Conservation (phyloP, 2,888 invertebrate species). For the Leucophora obtusa region DNA sequence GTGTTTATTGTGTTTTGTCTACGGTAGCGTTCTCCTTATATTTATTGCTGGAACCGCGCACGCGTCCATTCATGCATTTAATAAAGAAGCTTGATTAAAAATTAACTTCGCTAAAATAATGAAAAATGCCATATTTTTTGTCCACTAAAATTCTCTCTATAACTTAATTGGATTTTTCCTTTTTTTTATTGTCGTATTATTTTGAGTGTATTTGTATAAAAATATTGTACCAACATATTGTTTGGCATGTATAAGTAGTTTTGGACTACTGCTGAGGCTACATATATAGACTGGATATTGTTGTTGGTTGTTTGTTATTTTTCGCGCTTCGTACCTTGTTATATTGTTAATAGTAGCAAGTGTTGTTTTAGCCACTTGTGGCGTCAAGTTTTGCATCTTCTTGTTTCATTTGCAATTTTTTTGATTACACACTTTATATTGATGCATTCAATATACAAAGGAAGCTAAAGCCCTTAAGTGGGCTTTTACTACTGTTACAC, state of each 20-base stretch:
- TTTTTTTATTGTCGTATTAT: no score
- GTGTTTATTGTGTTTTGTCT: no score
- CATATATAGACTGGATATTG: constrained; percentile 68
- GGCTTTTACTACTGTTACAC: constrained; percentile 45
- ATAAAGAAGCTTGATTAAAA: no score
- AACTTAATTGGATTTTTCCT: no score
- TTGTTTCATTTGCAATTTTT: constrained; percentile 23
- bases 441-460: constrained; percentile 26
- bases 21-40: no score
- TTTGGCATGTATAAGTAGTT: constrained; percentile 1
- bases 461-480: constrained; percentile 56
- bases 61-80: no score
- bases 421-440: constrained; percentile 66
- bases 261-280: constrained; percentile 60
- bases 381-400: constrained; percentile 76
- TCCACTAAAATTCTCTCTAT: no score
- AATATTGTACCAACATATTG: neutral
- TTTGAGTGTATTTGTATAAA: neutral
- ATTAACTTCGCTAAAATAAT: no score
- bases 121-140: no score
- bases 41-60: no score
- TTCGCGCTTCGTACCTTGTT: constrained; percentile 49
- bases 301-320: constrained; percentile 41
- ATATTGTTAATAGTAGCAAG: constrained; percentile 70
- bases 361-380: constrained; percentile 77